phyloP scores from a whole-genome alignment of 2,888 invertebrate genomes.

The Papilio demoleus region DNA sequence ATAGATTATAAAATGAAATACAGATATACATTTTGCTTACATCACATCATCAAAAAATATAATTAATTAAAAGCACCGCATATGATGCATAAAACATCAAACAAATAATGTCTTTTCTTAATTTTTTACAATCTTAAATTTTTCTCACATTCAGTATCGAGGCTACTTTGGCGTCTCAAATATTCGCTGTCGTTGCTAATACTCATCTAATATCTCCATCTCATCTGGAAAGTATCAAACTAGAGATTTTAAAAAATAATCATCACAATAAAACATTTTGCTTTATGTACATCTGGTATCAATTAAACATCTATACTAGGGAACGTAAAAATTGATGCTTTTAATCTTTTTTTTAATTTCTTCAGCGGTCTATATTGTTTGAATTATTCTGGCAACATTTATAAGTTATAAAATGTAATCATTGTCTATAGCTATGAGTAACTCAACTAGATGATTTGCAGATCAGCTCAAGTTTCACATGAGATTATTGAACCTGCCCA shows the following conservation, averaged over 20 bases:
- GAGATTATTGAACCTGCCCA: too few species aligned
- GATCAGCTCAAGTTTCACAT: too few species aligned
- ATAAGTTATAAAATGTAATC: too few species aligned
- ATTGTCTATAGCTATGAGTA: too few species aligned
- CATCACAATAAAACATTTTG: too few species aligned
- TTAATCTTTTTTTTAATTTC: too few species aligned
- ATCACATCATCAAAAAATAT: conserved; percentile 44
- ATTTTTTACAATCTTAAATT: conserved; percentile 43
- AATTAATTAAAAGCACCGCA: conserved; percentile 67
- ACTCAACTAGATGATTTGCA: too few species aligned
- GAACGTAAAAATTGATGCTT: too few species aligned
- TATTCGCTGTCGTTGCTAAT: conserved; percentile 52
- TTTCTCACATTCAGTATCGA: conserved; percentile 44
- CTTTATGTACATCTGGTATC: too few species aligned
- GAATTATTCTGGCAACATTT: too few species aligned
- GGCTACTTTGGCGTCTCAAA: conserved; percentile 45
- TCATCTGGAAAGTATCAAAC: conserved; percentile 59
- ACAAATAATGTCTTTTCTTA: conserved; percentile 47
- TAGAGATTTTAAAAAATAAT: not conserved
- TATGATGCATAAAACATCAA: conserved; percentile 60
- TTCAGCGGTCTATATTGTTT: too few species aligned
- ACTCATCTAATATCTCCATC: conserved; percentile 70
- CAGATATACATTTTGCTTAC: conserved; percentile 36
- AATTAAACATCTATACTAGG: too few species aligned
- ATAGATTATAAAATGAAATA: conserved; percentile 45